A percentile compares a stretch with the other conserved stretches of the same genome.
These are phyloP conservation scores for Bembecia ichneumoniformis DNA, from an alignment of 2,888 invertebrate species.

Conservation along the genomic window DNA sequence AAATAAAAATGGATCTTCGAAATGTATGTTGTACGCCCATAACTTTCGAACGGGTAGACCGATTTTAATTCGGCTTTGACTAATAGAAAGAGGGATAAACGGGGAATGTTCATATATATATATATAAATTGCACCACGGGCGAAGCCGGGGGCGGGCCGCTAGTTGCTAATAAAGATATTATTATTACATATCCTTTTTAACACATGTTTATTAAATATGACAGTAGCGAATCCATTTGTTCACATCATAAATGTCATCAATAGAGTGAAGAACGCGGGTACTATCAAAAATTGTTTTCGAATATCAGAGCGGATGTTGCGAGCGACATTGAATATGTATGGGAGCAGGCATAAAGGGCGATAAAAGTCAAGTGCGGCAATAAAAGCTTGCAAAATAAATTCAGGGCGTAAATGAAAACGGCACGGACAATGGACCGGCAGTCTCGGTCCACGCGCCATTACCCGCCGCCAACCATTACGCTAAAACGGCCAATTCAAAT, in stretches of 20 bases:
- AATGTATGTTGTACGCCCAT: too few species aligned
- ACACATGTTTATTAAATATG: neutral
- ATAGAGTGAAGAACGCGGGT: neutral
- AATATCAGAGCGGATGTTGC: slow-evolving; percentile 33
- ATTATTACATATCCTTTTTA: neutral
- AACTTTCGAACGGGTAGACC: too few species aligned
- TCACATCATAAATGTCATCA: neutral
- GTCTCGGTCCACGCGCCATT: slow-evolving; percentile 49
- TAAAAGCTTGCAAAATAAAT: slow-evolving; percentile 46
- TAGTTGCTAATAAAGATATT: too few species aligned
- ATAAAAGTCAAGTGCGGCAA: slow-evolving; percentile 46
- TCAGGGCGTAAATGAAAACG: slow-evolving; percentile 50
- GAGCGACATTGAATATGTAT: slow-evolving; percentile 53
- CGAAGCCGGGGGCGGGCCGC: too few species aligned
- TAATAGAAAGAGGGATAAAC: too few species aligned
- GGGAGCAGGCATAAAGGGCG: slow-evolving; percentile 32
- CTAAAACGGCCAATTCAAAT: slow-evolving; percentile 56
- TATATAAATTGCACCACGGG: too few species aligned
- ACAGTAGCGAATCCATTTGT: neutral
- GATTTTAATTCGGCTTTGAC: too few species aligned
- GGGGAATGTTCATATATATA: too few species aligned
- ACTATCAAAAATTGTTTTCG: slow-evolving; percentile 1
- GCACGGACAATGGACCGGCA: slow-evolving; percentile 44
- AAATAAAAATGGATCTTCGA: too few species aligned
- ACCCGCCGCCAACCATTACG: slow-evolving; percentile 44